Percentiles rank a stretch among this genome's conserved stretches.
Conservation (phyloP, 2,797 vertebrate species). For the Calcarius lapponicus region DNA sequence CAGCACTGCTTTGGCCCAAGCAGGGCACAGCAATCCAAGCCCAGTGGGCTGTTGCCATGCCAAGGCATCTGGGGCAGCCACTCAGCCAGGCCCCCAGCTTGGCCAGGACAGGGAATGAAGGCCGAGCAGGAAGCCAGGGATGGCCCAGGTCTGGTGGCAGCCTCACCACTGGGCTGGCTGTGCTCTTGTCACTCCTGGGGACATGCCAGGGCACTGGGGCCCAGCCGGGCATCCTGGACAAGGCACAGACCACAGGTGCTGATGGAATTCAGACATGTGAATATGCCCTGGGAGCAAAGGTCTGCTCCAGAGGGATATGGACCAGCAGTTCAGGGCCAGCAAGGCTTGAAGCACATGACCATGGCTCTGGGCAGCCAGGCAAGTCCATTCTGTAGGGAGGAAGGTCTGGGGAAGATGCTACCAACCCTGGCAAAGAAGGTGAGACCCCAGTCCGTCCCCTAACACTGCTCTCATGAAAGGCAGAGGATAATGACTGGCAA, state of each 20-base stretch:
- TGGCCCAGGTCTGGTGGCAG: not conserved
- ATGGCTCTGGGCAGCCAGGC: not conserved
- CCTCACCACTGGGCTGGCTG: not conserved
- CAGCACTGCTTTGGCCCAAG: not conserved
- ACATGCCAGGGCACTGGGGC: not conserved
- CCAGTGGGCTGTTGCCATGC: not conserved
- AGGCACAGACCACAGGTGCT: not conserved
- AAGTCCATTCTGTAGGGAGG: not conserved
- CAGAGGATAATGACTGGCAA: not conserved
- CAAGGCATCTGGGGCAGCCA: not conserved
- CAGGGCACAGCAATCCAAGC: not conserved
- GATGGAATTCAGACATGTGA: not conserved
- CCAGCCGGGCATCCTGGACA: not conserved
- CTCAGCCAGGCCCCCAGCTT: not conserved
- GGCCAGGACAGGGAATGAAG: not conserved
- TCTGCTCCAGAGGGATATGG: not conserved
- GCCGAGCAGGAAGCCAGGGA: no score
- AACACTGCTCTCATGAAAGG: not conserved
- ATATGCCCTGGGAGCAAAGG: no score
- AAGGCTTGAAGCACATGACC: not conserved
- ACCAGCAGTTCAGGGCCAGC: not conserved
- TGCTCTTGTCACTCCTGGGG: not conserved
- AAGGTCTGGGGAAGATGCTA: not conserved
- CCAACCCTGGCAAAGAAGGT: not conserved
- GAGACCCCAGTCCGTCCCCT: not conserved